Evolutionary conservation across 2,113 vertebrate genomes (phyloP), one percentile per base, ranked within the genome.

Genomic region (Murina feae): DNA sequence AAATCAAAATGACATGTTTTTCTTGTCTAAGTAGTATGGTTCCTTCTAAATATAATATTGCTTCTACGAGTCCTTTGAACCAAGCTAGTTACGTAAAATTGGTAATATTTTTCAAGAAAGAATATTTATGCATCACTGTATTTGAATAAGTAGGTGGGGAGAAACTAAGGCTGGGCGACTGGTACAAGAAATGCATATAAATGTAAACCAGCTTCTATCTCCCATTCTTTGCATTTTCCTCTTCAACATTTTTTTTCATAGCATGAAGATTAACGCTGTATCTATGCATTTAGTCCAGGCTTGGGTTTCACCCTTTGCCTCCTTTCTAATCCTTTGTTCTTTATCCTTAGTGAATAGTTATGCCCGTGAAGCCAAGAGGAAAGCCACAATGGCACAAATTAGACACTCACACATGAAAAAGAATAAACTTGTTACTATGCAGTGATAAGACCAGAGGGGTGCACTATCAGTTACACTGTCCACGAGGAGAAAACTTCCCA

Each of bases 1-100:
- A 86, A 86, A 92, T 76, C 39, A 87, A 88, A 94, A 68, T 86
- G 39, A 69, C 90, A 35, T 49, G 16, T 84, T 85, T 82, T 89
- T 68, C 72, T 94, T 69, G 53, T 79, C 42, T 91, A 94, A 95
- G 93, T 82, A 76, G 65, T 35, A 63, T 65, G 51, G 89, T 86
- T 94, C 49, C 28, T 96, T 95, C 23, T 79, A 87, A 82, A 84
- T 90, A 75, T 68, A 86, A 30, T 74, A 25, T 58, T 65, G 13
- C 72, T 78, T 93, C 12, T 49, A 47, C 1, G 71, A 32, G 13
- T 68, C 12, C 8, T 85, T 88, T 42, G 13, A 66, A 85, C 55
- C n/a, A 82, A 82, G 6, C 5, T 49, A 35, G 30, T 81, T 42
- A 71, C 17, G 18, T 37, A 51, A 68, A 82, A 66, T 53, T 53